Evolutionary conservation across 2,113 vertebrate species (phyloP).

Genomic region (Protobothrops mucrosquamatus): DNA sequence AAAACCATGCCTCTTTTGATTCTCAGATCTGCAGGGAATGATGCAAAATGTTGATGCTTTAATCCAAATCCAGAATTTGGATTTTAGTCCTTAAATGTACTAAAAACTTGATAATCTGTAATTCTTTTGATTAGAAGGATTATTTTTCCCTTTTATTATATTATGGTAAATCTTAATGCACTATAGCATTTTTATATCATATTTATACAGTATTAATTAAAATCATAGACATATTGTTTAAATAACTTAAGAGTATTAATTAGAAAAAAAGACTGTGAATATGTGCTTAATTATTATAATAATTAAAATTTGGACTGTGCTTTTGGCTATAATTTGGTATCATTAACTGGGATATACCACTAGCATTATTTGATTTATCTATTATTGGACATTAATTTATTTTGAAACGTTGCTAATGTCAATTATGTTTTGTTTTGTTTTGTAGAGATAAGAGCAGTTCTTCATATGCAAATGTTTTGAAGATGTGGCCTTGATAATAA

Average conservation of each 20-base stretch:
- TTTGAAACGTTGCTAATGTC: neutral
- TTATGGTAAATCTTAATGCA: neutral
- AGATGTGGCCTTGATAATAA: constrained; percentile 39
- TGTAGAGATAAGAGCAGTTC: constrained; percentile 37
- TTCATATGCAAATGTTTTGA: constrained; percentile 36
- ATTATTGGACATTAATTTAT: neutral
- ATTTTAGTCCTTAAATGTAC: neutral
- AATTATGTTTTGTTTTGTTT: neutral
- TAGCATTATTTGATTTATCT: neutral
- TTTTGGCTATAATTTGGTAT: neutral
- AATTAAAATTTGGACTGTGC: neutral
- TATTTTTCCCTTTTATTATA: neutral
- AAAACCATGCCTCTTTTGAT: neutral
- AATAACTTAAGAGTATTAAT: neutral
- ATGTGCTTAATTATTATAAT: neutral
- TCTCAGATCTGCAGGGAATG: neutral
- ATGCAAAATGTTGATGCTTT: neutral
- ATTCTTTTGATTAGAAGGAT: neutral
- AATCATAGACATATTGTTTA: neutral
- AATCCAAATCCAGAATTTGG: neutral
- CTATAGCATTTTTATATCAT: neutral
- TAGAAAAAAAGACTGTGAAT: neutral
- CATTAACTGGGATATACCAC: neutral
- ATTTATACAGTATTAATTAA: neutral
- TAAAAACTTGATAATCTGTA: neutral